Evolutionary conservation across 2,113 vertebrate genomes (phyloP).

Genomic region (Ailuropoda melanoleuca): DNA sequence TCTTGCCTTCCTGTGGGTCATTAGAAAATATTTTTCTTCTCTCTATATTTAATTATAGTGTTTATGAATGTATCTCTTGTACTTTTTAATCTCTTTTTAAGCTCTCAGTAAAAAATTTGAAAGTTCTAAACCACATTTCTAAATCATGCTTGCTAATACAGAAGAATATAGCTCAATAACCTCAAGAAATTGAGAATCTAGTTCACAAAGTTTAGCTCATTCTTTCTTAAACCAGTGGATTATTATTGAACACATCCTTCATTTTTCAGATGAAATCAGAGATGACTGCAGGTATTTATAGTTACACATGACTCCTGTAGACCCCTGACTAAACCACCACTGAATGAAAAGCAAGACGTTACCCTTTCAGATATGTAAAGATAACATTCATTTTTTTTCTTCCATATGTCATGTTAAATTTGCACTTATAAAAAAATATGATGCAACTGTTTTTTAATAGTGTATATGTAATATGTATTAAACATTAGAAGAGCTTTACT

Average conservation of each 20-base stretch:
- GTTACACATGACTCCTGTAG: not conserved
- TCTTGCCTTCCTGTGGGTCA: not conserved
- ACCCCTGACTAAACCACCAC: not conserved
- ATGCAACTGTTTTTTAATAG: not conserved
- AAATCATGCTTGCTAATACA: not conserved
- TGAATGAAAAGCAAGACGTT: not conserved
- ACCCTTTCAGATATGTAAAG: not conserved
- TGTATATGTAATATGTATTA: not conserved
- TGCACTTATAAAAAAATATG: not conserved
- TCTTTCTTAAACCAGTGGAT: not conserved
- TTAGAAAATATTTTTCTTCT: not conserved
- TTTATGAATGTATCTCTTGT: not conserved
- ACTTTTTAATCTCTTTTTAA: not conserved
- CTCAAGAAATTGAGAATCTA: not conserved
- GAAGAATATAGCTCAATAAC: not conserved
- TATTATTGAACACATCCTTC: not conserved
- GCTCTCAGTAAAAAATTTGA: not conserved
- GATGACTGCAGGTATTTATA: not conserved
- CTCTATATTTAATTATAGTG: not conserved
- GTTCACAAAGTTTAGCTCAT: not conserved
- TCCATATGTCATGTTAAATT: not conserved
- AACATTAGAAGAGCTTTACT: not conserved
- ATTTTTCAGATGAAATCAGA: not conserved
- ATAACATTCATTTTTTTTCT: not conserved
- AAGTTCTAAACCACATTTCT: not conserved